Evolutionary conservation across 2,113 vertebrate species (phyloP).

Genomic region (Todiramphus chloris): DNA sequence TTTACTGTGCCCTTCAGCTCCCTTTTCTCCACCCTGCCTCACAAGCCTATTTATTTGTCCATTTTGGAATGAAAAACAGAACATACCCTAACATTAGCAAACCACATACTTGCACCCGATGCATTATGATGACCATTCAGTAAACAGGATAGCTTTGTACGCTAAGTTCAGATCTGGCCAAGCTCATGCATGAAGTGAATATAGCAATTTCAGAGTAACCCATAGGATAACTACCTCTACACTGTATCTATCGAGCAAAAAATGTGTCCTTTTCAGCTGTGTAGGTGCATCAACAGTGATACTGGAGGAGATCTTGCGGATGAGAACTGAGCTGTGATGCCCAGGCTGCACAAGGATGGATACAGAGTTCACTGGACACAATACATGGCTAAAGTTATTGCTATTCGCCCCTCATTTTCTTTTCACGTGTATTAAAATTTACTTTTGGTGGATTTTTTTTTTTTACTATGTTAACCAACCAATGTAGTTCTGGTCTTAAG

Average conservation of each 20-base stretch:
- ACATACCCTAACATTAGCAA: not conserved
- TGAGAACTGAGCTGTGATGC: not conserved
- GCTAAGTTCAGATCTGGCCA: not conserved
- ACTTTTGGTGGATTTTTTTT: not conserved
- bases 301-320: not conserved
- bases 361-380: not conserved
- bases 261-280: not conserved
- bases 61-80: not conserved
- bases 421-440: not conserved
- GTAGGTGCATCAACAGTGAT: not conserved
- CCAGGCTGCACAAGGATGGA: not conserved
- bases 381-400: slow-evolving; percentile 36
- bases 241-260: not conserved
- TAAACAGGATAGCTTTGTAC: not conserved
- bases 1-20: not conserved
- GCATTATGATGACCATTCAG: not conserved
- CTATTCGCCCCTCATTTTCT: not conserved
- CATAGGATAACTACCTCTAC: not conserved
- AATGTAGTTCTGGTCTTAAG: not conserved
- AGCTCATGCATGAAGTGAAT: not conserved
- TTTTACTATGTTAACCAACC: not conserved
- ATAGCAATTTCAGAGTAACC: not conserved
- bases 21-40: not conserved
- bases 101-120: not conserved
- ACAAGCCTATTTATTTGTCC: not conserved